Percentiles rank a stretch among this genome's conserved stretches.
These are phyloP conservation scores for Pristionchus maxplancki DNA, from an alignment of 2,888 invertebrate species.

Conservation along the genomic window DNA sequence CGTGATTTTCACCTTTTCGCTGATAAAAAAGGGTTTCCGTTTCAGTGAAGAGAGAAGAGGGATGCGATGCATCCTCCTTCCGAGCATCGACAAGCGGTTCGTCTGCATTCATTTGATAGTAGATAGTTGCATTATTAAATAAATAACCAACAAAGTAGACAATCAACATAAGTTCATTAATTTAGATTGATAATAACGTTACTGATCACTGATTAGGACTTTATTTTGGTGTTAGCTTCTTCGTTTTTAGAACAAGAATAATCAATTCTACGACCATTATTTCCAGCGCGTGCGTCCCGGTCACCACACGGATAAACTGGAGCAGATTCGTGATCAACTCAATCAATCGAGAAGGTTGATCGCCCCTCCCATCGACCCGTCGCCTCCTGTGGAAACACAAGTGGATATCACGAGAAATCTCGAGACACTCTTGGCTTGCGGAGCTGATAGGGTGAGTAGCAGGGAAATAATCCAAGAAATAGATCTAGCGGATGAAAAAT, in stretches of 20 bases:
- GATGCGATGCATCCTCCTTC: slow-evolving; percentile 45
- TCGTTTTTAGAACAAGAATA: not conserved
- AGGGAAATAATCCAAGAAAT: too few relatives aligned
- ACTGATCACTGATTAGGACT: not conserved
- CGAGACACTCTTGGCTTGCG: slow-evolving; percentile 28
- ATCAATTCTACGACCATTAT: not conserved
- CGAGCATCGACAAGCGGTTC: slow-evolving; percentile 23
- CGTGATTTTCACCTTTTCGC: not conserved
- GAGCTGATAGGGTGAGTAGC: slow-evolving; percentile 31
- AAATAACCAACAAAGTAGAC: not conserved
- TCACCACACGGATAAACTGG: slow-evolving; percentile 74
- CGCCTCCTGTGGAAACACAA: slow-evolving; percentile 32
- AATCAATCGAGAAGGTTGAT: slow-evolving; percentile 1
- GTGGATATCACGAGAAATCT: slow-evolving; percentile 30
- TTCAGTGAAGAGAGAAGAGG: not conserved
- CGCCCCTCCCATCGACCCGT: slow-evolving; percentile 19
- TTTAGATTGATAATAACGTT: not conserved
- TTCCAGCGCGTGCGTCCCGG: slow-evolving; percentile 66
- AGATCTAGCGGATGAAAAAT: too few relatives aligned
- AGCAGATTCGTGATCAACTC: slow-evolving; percentile 67
- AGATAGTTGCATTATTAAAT: not conserved
- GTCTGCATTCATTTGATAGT: not conserved
- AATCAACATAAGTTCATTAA: not conserved
- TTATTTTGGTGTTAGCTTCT: not conserved
- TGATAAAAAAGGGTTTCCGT: not conserved